A percentile compares a stretch with the other conserved stretches of the same genome.
These are phyloP conservation scores for Lathamus discolor DNA, from an alignment of 2,113 vertebrate species.

Conservation along the genomic window DNA sequence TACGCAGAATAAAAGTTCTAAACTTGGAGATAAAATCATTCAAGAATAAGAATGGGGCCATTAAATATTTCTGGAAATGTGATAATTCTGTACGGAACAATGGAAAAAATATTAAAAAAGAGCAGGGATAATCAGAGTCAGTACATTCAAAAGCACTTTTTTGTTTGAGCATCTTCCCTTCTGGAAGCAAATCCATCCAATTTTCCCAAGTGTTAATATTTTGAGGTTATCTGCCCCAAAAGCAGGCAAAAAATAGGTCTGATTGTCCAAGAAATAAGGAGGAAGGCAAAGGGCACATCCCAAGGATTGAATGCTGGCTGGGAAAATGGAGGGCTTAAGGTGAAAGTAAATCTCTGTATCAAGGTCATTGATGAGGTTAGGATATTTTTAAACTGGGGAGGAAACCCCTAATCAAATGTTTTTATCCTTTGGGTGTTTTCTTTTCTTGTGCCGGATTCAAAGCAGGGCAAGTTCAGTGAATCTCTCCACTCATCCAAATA, in stretches of 20 bases:
- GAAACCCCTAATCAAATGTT: neutral
- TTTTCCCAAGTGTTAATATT: neutral
- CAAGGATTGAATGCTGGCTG: neutral
- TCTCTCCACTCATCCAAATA: neutral
- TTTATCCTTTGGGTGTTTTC: neutral
- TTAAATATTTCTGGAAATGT: neutral
- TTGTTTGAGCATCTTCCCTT: neutral
- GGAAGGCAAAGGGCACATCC: conserved; percentile 32
- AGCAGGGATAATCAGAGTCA: neutral
- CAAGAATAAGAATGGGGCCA: neutral
- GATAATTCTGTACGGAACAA: conserved; percentile 3
- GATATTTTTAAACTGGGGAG: neutral
- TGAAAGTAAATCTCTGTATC: neutral
- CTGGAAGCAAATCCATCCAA: neutral
- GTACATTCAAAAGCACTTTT: neutral
- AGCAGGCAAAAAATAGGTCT: neutral
- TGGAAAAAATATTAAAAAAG: neutral
- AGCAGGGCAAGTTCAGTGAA: neutral
- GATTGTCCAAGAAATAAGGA: conserved; percentile 9
- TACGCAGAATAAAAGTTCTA: conserved; percentile 57
- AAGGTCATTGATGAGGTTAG: neutral
- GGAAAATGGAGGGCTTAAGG: neutral
- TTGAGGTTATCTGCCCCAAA: neutral
- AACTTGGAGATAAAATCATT: neutral
- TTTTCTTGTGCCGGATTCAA: neutral